These are phyloP conservation scores for Hippocampus zosterae DNA, from an alignment of 2,113 vertebrate genomes.

Conservation along the genomic window DNA sequence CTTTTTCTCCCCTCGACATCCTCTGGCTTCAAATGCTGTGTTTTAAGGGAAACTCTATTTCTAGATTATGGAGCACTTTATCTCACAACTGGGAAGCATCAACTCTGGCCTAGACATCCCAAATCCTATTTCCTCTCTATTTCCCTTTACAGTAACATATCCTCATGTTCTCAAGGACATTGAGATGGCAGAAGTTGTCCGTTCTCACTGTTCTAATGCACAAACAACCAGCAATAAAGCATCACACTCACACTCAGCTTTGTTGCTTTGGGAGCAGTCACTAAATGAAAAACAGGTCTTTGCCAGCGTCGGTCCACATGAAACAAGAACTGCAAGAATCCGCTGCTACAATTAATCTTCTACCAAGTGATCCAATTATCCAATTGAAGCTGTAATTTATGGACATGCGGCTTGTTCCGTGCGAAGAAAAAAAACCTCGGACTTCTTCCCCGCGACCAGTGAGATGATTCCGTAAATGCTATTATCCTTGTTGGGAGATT, in stretches of 20 bases:
- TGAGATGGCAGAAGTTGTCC: slow-evolving; percentile 33
- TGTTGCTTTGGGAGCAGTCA: neutral
- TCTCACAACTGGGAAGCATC: slow-evolving; percentile 65
- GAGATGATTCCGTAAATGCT: slow-evolving; percentile 40
- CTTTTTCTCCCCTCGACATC: slow-evolving; percentile 37
- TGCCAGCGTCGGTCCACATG: slow-evolving; percentile 15
- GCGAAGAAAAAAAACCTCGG: slow-evolving; percentile 48
- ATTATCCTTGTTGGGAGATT: slow-evolving; percentile 55
- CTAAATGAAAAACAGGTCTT: neutral
- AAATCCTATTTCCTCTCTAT: slow-evolving; percentile 71
- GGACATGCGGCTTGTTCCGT: slow-evolving; percentile 40
- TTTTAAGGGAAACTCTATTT: slow-evolving; percentile 70
- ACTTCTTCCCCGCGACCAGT: slow-evolving; percentile 36
- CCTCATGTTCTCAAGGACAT: slow-evolving; percentile 68
- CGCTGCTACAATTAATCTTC: slow-evolving; percentile 56
- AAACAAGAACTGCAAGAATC: slow-evolving; percentile 42
- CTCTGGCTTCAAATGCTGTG: slow-evolving; percentile 59
- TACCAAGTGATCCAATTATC: slow-evolving; percentile 63
- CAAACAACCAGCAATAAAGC: neutral
- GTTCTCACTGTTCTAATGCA: slow-evolving; percentile 29
- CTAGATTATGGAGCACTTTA: slow-evolving; percentile 69
- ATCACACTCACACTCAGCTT: neutral
- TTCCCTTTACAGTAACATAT: slow-evolving; percentile 47
- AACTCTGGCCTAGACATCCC: slow-evolving; percentile 67
- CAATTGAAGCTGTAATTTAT: slow-evolving; percentile 53